Percentiles rank a stretch among this genome's conserved stretches.
Conservation (phyloP, 2,888 invertebrate genomes). For the Craniophora ligustri region DNA sequence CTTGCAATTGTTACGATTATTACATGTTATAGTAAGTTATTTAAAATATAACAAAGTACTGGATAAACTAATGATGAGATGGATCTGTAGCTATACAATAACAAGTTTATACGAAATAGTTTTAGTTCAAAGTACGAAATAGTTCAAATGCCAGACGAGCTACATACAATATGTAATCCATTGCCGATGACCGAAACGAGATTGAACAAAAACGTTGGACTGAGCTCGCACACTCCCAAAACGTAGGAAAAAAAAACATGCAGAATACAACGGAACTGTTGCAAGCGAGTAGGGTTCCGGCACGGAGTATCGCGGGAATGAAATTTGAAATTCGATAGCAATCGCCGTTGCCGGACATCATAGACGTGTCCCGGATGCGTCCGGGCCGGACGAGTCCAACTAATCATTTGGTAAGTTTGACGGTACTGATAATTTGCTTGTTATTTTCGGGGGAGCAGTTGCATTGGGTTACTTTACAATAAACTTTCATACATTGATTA, state of each 20-base stretch:
- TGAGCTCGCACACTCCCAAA: conserved; percentile 14
- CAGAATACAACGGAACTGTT: conserved; percentile 29
- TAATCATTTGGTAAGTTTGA: conserved; percentile 55
- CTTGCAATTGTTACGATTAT: too few relatives aligned
- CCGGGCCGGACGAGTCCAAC: conserved; percentile 49
- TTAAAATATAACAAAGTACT: too few relatives aligned
- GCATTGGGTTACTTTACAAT: too few relatives aligned
- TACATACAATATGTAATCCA: conserved; percentile 6
- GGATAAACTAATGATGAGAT: too few relatives aligned
- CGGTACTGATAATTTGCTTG: conserved; percentile 40
- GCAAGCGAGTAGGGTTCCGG: conserved; percentile 43
- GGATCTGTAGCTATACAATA: too few relatives aligned
- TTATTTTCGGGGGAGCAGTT: conserved; percentile 19
- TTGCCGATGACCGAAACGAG: conserved; percentile 3
- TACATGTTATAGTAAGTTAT: too few relatives aligned
- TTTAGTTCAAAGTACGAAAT: too few relatives aligned
- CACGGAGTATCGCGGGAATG: conserved; percentile 44
- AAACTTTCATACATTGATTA: too few relatives aligned
- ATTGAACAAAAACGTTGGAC: conserved; percentile 24
- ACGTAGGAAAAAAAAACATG: conserved; percentile 31
- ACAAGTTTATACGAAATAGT: background rate
- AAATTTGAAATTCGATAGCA: conserved; percentile 69
- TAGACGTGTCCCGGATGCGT: conserved; percentile 54
- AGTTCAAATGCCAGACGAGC: background rate
- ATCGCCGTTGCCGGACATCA: conserved; percentile 53